Conservation (phyloP, 1,140 invertebrate species). For the Gerris buenoi region DNA sequence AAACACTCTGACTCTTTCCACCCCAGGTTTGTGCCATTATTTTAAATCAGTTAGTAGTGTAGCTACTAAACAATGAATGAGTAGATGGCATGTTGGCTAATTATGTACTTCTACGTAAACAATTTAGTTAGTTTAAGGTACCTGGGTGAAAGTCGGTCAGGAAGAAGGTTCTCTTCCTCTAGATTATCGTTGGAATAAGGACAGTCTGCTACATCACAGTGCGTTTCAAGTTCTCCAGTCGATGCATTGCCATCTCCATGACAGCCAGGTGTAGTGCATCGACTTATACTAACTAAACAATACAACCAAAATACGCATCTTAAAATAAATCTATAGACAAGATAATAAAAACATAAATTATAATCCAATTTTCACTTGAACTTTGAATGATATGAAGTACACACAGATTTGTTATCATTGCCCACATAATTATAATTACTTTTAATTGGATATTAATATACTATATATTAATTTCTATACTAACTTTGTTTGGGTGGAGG, state of each 20-base stretch:
- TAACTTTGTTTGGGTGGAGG: conserved; percentile 52
- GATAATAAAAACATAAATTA: neutral
- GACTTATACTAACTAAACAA: conserved; percentile 36
- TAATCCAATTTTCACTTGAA: neutral
- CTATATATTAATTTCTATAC: conserved; percentile 3
- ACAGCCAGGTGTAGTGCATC: conserved; percentile 61
- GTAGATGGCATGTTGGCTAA: no score
- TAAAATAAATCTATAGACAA: neutral
- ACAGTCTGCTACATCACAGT: conserved; percentile 61
- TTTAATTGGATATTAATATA: neutral
- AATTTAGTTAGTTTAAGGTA: no score
- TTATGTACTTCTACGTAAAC: no score
- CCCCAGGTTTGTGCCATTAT: no score
- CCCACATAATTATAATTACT: neutral
- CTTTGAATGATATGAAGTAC: neutral
- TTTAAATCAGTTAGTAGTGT: no score
- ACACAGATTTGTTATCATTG: neutral
- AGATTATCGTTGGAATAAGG: conserved; percentile 64
- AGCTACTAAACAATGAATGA: no score
- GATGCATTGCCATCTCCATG: conserved; percentile 61
- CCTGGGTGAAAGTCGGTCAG: conserved; percentile 35
- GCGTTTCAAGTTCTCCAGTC: conserved; percentile 56
- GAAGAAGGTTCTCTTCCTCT: conserved; percentile 37
- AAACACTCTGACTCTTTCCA: no score
- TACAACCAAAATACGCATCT: neutral